phyloP scores from a whole-genome alignment of 2,113 vertebrate species.

The Brachionichthys hirsutus region DNA sequence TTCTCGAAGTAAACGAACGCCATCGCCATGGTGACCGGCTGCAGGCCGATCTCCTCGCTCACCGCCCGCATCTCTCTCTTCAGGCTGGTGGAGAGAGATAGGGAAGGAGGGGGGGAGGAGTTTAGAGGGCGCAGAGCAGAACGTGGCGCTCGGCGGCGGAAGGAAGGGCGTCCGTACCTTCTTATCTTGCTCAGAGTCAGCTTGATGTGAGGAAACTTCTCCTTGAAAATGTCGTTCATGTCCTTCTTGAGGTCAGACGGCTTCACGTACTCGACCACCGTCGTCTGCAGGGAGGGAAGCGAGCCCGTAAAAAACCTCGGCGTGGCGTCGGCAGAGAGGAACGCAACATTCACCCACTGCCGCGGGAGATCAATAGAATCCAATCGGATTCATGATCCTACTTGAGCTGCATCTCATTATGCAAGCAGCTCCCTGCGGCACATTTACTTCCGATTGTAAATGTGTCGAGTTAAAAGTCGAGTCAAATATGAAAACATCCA shows the following conservation, averaged over 20 bases:
- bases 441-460: too few species aligned
- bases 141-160: not conserved
- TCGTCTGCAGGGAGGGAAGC: conserved; percentile 85
- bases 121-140: not conserved
- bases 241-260: conserved; percentile 97
- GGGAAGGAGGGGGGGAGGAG: not conserved
- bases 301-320: not conserved
- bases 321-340: too few species aligned
- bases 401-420: too few species aligned
- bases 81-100: conserved; percentile 77
- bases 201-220: conserved; percentile 95
- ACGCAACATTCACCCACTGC: too few species aligned
- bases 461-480: too few species aligned
- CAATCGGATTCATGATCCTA: too few species aligned
- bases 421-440: too few species aligned
- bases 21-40: conserved; percentile 93
- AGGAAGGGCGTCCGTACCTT: conserved; percentile 76
- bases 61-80: conserved; percentile 94
- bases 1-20: conserved; percentile 99
- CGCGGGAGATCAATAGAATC: too few species aligned
- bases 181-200: conserved; percentile 96
- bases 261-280: conserved; percentile 96
- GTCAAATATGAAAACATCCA: too few species aligned
- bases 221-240: conserved; percentile 97
- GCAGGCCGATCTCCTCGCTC: conserved; percentile 89